Percentiles rank a stretch among this genome's conserved stretches.
phyloP scores from a whole-genome alignment of 2,113 vertebrate genomes.

The Apteryx owenii region DNA sequence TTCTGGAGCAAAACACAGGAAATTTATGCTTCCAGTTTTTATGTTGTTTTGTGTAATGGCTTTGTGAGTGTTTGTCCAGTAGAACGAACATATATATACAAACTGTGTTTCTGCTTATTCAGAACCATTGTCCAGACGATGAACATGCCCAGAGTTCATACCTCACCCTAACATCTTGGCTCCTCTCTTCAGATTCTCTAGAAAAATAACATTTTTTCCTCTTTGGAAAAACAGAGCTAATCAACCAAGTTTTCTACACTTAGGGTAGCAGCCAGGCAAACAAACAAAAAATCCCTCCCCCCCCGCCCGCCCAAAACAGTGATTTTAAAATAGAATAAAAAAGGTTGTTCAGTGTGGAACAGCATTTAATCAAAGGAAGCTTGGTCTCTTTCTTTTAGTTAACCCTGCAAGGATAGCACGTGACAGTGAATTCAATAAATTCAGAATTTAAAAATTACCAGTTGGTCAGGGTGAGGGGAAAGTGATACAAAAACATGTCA shows the following conservation, averaged over 20 bases:
- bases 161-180: conserved; percentile 47
- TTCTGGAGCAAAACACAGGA: conserved; percentile 55
- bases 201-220: not conserved
- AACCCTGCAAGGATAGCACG: not conserved
- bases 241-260: conserved; percentile 22
- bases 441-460: not conserved
- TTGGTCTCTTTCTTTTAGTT: conserved; percentile 28
- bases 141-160: conserved; percentile 28
- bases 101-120: conserved; percentile 76
- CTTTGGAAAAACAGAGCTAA: not conserved
- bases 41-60: conserved; percentile 31
- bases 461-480: not conserved
- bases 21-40: conserved; percentile 51
- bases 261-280: not conserved
- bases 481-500: not conserved
- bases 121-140: conserved; percentile 71
- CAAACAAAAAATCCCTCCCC: not conserved
- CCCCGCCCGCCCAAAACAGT: not conserved
- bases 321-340: conserved; percentile 58
- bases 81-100: conserved; percentile 28
- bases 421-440: not conserved
- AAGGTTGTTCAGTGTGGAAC: conserved; percentile 18
- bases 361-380: conserved; percentile 19
- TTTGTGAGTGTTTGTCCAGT: conserved; percentile 40
- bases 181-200: conserved; percentile 77